Evolutionary conservation across 2,797 vertebrate genomes (phyloP).

Genomic region (Hydrophis major): DNA sequence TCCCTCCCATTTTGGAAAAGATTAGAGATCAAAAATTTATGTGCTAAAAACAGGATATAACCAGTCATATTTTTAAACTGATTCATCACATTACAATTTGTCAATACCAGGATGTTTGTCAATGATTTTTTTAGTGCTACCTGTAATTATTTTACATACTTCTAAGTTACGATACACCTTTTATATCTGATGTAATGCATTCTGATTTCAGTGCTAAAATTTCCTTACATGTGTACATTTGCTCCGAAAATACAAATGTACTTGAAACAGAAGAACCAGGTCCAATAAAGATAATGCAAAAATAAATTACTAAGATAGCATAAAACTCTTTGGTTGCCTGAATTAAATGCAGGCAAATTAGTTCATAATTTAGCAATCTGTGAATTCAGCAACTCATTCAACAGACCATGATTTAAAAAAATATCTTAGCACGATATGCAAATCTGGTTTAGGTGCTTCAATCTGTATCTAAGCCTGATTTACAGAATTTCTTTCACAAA

Average conservation of each 20-base stretch:
- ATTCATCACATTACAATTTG: not conserved
- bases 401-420: not conserved
- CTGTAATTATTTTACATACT: not conserved
- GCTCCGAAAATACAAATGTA: not conserved
- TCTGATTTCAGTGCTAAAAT: not conserved
- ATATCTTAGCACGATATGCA: not conserved
- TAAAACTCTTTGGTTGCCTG: not conserved
- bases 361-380: not conserved
- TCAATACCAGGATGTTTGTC: not conserved
- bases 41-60: not conserved
- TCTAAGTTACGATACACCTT: not conserved
- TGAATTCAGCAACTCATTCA: not conserved
- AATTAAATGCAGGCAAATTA: not conserved
- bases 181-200: not conserved
- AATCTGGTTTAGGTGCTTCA: not conserved
- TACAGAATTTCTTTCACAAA: not conserved
- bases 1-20: not conserved
- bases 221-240: not conserved
- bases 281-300: not conserved
- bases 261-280: not conserved
- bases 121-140: not conserved
- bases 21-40: not conserved
- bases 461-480: not conserved
- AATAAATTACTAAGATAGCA: not conserved
- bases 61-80: not conserved